Base-by-base conservation (phyloP, 2,888 invertebrate genomes). In the Spicauda simplicius region DNA sequence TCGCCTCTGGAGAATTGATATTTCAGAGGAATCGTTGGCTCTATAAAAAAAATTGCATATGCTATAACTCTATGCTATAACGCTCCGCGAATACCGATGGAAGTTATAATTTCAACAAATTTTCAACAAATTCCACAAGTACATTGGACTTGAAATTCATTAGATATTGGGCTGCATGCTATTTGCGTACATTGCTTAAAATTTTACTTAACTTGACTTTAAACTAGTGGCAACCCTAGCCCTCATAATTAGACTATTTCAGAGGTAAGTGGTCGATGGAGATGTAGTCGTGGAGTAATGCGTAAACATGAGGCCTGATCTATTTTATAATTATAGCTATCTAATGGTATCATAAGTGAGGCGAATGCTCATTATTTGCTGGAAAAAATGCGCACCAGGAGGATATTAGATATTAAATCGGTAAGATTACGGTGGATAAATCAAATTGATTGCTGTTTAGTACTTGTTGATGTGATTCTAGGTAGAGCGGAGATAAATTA, bases 231-330 rank as follows among this genome's bases (percentile, higher is more conserved):
- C 57, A 41, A 41, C 41, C 19, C 57, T 57, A 57, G 45, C 25
- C 25, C 12, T 16, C 58, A 57, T 53, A 58, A 53, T 64, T 58
- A 62, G 62, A 41, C 25, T 25, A 57, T 57, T 64, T 57, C 57
- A 25, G 57, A 57, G 57, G 50, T 48, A 52, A 60, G 53, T 33
- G 52, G 53, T 61, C 37, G 25, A 58, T 58, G 25, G 57, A 58
- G 58, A 58, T 57, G 25, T 48, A 64, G n/a, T 45, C 58, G 64
- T 16, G 41, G 16, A 20, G 33, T 52, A 58, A 64, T 64, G 53
- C 30, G 64, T 64, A 53, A 53, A 64, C 64, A 64, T 64, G 41
- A 58, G 58, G 48, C 41, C 64, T 64, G 52, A 64, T 58, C 64
- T 45, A 64, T 64, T 64, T 64, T 58, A 52, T 58, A 64, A 64